Conservation (phyloP, 2,888 invertebrate genomes). For the Drosophila anomelani region DNA sequence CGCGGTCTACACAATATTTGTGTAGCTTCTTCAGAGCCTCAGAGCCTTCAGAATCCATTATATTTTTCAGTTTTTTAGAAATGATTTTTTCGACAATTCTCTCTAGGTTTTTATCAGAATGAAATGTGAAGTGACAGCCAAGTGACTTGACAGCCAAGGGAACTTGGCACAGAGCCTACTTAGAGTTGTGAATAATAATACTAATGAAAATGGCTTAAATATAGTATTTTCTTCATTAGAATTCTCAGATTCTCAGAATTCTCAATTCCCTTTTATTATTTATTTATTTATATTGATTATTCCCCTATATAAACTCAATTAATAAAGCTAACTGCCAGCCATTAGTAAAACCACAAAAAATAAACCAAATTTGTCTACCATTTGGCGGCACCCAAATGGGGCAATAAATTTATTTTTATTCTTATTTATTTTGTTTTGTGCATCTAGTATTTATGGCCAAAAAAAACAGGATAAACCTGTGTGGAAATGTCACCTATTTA, state of each 20-base stretch:
- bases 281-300: background rate
- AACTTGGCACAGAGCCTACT: too few relatives aligned
- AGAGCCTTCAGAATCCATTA: background rate
- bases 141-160: background rate
- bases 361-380: slow-evolving; percentile 10
- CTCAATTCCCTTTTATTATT: background rate
- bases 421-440: background rate
- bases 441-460: slow-evolving; percentile 17
- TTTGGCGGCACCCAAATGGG: slow-evolving; percentile 18
- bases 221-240: background rate
- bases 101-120: background rate
- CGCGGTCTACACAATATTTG: background rate
- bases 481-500: slow-evolving; percentile 29
- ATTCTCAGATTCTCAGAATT: too few relatives aligned
- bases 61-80: background rate
- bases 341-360: background rate
- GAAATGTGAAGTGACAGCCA: background rate
- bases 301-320: background rate
- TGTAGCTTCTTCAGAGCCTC: background rate
- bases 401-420: slow-evolving; percentile 23
- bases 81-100: background rate
- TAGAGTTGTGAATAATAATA: too few relatives aligned
- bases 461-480: slow-evolving; percentile 6
- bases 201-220: too few relatives aligned
- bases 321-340: slow-evolving; percentile 7